A percentile compares a stretch with the other conserved stretches of the same genome.
phyloP scores from a whole-genome alignment of 1,140 invertebrate species.

The Bombus consobrinus region DNA sequence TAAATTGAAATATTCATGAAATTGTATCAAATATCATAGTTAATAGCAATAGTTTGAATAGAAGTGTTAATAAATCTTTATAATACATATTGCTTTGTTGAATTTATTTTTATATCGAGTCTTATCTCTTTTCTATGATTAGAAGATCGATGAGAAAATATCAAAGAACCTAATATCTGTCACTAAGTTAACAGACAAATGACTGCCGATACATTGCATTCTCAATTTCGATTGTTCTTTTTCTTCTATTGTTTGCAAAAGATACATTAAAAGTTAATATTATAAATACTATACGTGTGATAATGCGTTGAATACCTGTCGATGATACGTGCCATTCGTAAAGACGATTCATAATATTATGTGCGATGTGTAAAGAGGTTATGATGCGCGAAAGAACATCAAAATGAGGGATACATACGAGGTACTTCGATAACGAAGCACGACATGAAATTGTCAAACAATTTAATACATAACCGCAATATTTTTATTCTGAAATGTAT shows the following conservation, averaged over 20 bases:
- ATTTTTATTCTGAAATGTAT: not conserved
- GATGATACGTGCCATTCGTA: not conserved
- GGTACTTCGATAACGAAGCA: not conserved
- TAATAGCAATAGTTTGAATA: not conserved
- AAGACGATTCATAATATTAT: constrained; percentile 30
- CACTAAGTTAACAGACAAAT: not conserved
- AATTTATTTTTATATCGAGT: not conserved
- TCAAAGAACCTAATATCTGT: not conserved
- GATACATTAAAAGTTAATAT: not conserved
- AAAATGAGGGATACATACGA: not conserved
- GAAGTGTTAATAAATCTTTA: not conserved
- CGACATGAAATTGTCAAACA: not conserved
- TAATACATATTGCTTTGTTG: not conserved
- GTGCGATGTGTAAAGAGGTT: constrained; percentile 48
- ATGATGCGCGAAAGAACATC: constrained; percentile 44
- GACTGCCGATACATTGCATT: not conserved
- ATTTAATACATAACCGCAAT: not conserved
- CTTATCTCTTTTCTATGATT: not conserved
- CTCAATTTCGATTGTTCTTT: not conserved
- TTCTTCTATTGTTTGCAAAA: not conserved
- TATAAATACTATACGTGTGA: not conserved
- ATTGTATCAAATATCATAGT: not conserved
- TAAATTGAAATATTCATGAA: not conserved
- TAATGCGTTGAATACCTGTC: not conserved
- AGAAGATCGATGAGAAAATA: not conserved